Percentiles rank a stretch among this genome's conserved stretches.
Conservation (phyloP, 2,888 invertebrate genomes). For the Dolomedes plantarius region DNA sequence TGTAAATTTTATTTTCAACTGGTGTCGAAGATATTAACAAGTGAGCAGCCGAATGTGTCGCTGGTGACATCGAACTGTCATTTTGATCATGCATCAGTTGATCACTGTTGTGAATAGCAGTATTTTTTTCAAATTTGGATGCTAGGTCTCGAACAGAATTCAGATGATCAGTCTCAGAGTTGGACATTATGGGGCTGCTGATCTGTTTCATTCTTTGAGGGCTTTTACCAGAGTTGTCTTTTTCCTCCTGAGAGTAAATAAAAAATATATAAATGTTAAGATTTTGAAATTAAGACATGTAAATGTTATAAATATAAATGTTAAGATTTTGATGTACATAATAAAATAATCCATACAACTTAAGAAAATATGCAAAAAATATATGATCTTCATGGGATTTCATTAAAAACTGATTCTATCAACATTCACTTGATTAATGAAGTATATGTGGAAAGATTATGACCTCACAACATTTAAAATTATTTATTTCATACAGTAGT, state of each 20-base stretch:
- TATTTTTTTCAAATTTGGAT: slow-evolving; percentile 84
- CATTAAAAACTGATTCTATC: no score
- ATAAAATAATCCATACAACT: no score
- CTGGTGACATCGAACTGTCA: background rate
- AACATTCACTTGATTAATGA: no score
- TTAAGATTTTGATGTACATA: no score
- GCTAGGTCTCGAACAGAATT: slow-evolving; percentile 86
- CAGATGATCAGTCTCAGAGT: slow-evolving; percentile 30
- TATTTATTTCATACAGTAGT: no score
- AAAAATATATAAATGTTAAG: no score
- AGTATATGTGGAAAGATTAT: no score
- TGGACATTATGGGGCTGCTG: background rate
- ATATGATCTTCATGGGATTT: no score
- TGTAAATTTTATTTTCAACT: background rate
- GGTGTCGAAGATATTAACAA: background rate
- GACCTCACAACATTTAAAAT: no score
- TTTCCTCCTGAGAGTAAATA: background rate
- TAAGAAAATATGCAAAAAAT: no score
- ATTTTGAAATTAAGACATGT: no score
- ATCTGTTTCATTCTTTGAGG: background rate
- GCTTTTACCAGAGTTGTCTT: background rate
- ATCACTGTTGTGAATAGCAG: background rate
- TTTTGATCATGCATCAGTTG: slow-evolving; percentile 20
- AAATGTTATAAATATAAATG: no score
- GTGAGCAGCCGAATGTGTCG: background rate